Percentiles rank a stretch among this genome's conserved stretches.
phyloP scores from a whole-genome alignment of 2,888 invertebrate species.

The Biston stratarius region DNA sequence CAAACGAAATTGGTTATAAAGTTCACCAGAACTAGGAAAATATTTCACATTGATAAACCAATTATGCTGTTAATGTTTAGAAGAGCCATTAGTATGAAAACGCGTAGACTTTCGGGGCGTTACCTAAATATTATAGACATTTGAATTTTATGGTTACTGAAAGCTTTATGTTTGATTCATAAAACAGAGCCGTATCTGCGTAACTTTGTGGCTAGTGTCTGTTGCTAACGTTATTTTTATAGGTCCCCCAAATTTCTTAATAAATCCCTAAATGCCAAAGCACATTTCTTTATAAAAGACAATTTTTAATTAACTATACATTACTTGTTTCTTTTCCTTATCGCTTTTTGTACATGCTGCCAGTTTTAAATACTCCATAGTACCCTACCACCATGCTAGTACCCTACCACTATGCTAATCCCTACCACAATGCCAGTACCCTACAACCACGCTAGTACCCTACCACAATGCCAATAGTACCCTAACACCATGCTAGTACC shows the following conservation, averaged over 20 bases:
- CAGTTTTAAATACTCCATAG: no score
- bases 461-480: no score
- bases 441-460: no score
- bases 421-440: no score
- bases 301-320: no score
- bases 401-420: no score
- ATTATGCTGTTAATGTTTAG: neutral
- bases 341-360: no score
- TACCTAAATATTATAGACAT: constrained; percentile 23
- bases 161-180: constrained; percentile 29
- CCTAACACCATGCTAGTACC: no score
- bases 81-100: neutral
- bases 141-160: constrained; percentile 23
- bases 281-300: no score
- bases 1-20: neutral
- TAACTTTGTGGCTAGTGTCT: constrained; percentile 15
- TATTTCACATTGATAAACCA: neutral
- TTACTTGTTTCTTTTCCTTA: no score
- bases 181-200: constrained; percentile 26
- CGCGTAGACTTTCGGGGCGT: constrained; percentile 20
- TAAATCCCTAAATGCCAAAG: neutral
- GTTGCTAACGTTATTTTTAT: constrained; percentile 27
- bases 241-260: constrained; percentile 1
- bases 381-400: no score
- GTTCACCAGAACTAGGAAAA: neutral